Evolutionary conservation across 2,888 invertebrate genomes (phyloP), one percentile per base, ranked within the genome.

Genomic region (Zygogramma bicolorata): DNA sequence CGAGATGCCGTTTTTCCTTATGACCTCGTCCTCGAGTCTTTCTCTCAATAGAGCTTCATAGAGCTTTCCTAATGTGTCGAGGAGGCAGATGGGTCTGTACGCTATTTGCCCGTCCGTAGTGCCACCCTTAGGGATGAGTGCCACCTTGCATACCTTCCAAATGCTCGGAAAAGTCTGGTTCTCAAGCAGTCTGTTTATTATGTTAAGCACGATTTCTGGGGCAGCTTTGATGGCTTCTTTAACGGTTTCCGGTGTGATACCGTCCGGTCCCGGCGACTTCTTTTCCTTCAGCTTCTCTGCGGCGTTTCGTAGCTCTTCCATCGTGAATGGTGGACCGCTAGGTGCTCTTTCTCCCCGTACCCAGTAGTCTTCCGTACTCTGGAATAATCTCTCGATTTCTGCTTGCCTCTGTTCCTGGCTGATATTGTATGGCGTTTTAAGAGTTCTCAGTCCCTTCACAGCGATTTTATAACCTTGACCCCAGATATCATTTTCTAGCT

Each of bases 211-310:
- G 10, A 0, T 27, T 63, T 46, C 7, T 18, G 46, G 46, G 13
- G n/a, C 18, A 6, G 63, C 42, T 10, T 22, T 13, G 8, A 62
- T 15, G 5, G 27, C 42, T 40, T 62, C 22, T 62, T 42, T 42
- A n/a, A 62, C 42, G 6, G 42, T 62, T 62, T 62, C 42, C 18
- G 25, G 13, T 13, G 42, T 40, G 20, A 61, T 61, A 22, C 38
- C 38, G 34, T 57, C 57, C 20, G 57, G 57, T 57, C 57, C 57
- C 1, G 57, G 57, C 13, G 57, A 20, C 10, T 57, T 57, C 13
- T 57, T 74, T 22, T 67, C 38, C 57, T 68, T 66, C 3, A 57
- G 40, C 42, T 46, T 60, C 13, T 20, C 57, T n/a, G 22, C 57
- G 20, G 57, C 3, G 1, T 20, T 15, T 57, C 1, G 2, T 3